Evolutionary conservation across 2,113 vertebrate species (phyloP), one percentile per base, ranked within the genome.

Genomic region (Ornithorhynchus anatinus): DNA sequence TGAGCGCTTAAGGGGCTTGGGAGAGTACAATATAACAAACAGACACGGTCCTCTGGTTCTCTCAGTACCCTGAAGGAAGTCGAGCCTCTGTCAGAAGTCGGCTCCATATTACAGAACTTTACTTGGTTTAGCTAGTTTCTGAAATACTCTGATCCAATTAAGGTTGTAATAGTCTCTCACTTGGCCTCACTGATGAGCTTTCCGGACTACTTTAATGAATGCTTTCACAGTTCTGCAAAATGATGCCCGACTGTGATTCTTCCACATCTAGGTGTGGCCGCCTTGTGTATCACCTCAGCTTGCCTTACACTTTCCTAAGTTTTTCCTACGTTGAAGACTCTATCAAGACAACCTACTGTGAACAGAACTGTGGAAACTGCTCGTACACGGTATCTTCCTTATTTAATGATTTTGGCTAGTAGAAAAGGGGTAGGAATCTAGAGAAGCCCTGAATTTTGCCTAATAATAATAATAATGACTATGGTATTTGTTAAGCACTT

Each of bases 311-410:
- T 71, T 89, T 94, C 86, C 91, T 99, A 59, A 88, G 77, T 40
- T 89, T 92, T 4, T 87, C 89, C 0, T 93, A 96, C 17, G 91
- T 99, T 40, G 96, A 97, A 89, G 66, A 91, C 20, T 91, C 96
- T 15, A 96, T 99, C 89, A 95, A 89, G 87, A 88, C 89, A 0
- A 80, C 94, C 8, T 99, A 99, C 85, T 98, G 96, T 78, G 91
- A 92, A 58, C 77, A 88, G 23, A 84, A 86, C 40, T 99, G 97
- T 87, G 95, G 95, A 74, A 93, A 93, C 58, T 99, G 98, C 81
- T 86, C 88, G 51, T 60, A 92, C 42, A 89, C 7, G 95, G 97
- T 98, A 91, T 68, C 82, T 81, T 58, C 43, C 19, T 71, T 76
- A 0, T 60, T 64, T 58, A 17, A 31, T 84, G 82, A 61, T 77